Conservation (phyloP, 23 tunicate genomes). For the Styela clava region DNA sequence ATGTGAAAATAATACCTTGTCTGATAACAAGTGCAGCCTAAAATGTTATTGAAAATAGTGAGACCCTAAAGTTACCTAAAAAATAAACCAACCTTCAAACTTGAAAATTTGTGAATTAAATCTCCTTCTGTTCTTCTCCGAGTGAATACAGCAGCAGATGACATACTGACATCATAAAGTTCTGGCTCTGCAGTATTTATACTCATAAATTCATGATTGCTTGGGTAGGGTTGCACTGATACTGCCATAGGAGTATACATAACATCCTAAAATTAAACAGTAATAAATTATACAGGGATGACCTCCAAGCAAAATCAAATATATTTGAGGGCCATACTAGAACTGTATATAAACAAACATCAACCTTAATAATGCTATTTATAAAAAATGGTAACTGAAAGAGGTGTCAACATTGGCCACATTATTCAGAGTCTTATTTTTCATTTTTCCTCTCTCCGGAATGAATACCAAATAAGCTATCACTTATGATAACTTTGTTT, state of each 20-base stretch:
- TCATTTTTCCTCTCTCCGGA: too few species aligned
- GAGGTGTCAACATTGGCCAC: too few species aligned
- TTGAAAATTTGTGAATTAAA: background rate
- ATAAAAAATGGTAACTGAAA: too few species aligned
- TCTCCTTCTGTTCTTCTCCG: background rate
- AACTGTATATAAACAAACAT: background rate
- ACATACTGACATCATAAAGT: constrained; percentile 26
- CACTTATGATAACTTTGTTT: too few species aligned
- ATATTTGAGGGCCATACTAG: background rate
- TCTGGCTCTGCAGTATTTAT: constrained; percentile 10
- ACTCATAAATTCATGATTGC: background rate
- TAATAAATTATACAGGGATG: background rate
- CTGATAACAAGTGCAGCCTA: too few species aligned
- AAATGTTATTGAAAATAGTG: too few species aligned
- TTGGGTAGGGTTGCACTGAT: background rate
- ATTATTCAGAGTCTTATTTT: too few species aligned
- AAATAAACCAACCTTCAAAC: background rate
- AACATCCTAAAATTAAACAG: constrained; percentile 14
- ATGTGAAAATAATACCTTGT: too few species aligned
- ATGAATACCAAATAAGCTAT: too few species aligned
- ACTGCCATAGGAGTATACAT: constrained; percentile 36
- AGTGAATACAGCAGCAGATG: background rate
- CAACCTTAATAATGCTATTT: too few species aligned
- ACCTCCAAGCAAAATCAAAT: background rate
- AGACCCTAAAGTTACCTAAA: too few species aligned